Base-by-base conservation (phyloP, 2,888 invertebrate genomes). In the Rhingia rostrata region DNA sequence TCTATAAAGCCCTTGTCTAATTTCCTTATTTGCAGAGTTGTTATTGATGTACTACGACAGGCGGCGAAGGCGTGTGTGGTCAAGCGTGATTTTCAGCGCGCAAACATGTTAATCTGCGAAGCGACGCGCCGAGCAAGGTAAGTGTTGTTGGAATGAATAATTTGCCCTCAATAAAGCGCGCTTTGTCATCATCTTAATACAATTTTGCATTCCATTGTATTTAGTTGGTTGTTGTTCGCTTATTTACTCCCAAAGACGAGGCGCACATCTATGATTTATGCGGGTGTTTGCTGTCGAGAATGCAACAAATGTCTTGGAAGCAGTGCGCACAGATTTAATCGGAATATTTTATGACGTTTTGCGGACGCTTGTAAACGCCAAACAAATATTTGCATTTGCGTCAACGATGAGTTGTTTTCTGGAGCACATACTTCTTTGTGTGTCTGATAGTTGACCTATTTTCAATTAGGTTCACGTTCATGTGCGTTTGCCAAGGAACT, bases 11-110 rank as follows among this genome's bases (percentile, higher is more conserved):
- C 5, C 35, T 56, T 51, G 22, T 70, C 47, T 49, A 39, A 35
- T 12, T 35, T n/a, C 9, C 73, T 37, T 37, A 33, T 6, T 86
- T 74, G n/a, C 66, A 95, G 95, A 90, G 93, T 95, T 80, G 93
- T 94, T 41, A 94, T 98, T 67, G 97, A 98, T 90, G 96, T 97
- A 67, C 92, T 97, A 45, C 94, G 97, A 58, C 96, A 97, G 89
- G 96, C 97, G 88, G 95, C 97, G 82, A 97, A 97, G 91, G 95
- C 97, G 14, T 97, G 97, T 92, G 97, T 97, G 51, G 95, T 97
- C 54, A 97, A 97, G 92, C 93, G 97, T 47, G 95, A 96, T 88
- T 97, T 97, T 92, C 92, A 93, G 43, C 94, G 95, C 88, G 98
- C 97, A 33, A 96, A 96, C 87, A 92, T 96, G 86, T 92, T 98